Evolutionary conservation across 2,113 vertebrate species (phyloP).

Genomic region (Protobothrops mucrosquamatus): DNA sequence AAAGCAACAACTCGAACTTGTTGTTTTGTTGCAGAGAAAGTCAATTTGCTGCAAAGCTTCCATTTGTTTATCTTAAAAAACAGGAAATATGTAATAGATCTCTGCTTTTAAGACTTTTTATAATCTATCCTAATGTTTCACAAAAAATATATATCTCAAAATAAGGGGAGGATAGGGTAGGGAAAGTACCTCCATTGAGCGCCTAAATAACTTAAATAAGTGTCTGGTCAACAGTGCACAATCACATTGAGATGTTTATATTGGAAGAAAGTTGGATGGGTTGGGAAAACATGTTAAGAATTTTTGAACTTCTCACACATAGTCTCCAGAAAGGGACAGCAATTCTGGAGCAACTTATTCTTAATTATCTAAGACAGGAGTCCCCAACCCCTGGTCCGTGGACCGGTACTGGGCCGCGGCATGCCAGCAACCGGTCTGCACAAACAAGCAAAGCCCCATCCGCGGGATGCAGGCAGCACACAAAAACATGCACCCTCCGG

Average conservation of each 20-base stretch:
- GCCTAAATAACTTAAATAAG: background rate
- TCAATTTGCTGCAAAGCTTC: background rate
- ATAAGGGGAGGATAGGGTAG: background rate
- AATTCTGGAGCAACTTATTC: background rate
- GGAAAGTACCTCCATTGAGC: background rate
- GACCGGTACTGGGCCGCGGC: no score
- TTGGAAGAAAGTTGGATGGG: background rate
- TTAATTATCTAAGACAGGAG: background rate
- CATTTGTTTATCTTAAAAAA: background rate
- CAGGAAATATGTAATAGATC: background rate
- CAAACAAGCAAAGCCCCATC: no score
- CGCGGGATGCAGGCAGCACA: no score
- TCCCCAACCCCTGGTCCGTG: no score
- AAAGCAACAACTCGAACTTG: background rate
- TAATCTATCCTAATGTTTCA: background rate
- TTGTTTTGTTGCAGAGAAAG: background rate
- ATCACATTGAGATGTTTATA: background rate
- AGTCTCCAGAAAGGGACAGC: background rate
- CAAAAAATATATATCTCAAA: background rate
- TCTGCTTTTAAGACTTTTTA: background rate
- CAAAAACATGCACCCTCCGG: no score
- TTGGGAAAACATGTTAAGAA: background rate
- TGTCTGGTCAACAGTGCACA: background rate
- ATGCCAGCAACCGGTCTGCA: no score
- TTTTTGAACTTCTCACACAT: background rate